These are phyloP conservation scores for Papilio xuthus DNA, from an alignment of 1,140 invertebrate genomes.

Conservation along the genomic window DNA sequence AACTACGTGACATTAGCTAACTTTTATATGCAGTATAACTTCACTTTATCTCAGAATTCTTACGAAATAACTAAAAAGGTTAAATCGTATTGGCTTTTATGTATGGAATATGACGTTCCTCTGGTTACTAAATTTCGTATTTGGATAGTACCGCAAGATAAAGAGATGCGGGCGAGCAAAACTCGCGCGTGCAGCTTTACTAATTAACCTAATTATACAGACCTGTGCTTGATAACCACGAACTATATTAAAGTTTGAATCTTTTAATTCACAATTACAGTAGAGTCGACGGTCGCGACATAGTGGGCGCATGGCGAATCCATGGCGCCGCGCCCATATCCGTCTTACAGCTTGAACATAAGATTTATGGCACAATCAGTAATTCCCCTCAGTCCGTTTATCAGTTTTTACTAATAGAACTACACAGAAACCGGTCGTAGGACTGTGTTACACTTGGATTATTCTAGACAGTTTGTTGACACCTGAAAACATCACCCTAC, in stretches of 20 bases:
- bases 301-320: conserved; percentile 54
- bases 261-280: conserved; percentile 44
- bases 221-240: not conserved
- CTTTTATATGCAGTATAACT: too few species aligned
- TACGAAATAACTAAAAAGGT: too few species aligned
- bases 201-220: too few species aligned
- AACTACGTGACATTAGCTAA: too few species aligned
- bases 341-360: conserved; percentile 41
- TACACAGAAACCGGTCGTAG: not conserved
- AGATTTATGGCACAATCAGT: conserved; percentile 5
- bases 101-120: too few species aligned
- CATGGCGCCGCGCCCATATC: conserved; percentile 52
- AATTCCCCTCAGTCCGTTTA: conserved; percentile 23
- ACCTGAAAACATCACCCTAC: too few species aligned
- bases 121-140: too few species aligned
- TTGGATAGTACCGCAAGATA: too few species aligned
- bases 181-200: too few species aligned
- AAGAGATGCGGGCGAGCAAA: too few species aligned
- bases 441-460: not conserved
- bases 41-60: too few species aligned
- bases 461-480: not conserved
- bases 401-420: not conserved
- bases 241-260: not conserved
- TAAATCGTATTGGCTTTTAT: too few species aligned
- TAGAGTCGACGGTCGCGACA: conserved; percentile 25